A percentile compares a stretch with the other conserved stretches of the same genome.
Evolutionary conservation across 2,888 invertebrate species (phyloP).

Genomic region (Caenorhabditis japonica): DNA sequence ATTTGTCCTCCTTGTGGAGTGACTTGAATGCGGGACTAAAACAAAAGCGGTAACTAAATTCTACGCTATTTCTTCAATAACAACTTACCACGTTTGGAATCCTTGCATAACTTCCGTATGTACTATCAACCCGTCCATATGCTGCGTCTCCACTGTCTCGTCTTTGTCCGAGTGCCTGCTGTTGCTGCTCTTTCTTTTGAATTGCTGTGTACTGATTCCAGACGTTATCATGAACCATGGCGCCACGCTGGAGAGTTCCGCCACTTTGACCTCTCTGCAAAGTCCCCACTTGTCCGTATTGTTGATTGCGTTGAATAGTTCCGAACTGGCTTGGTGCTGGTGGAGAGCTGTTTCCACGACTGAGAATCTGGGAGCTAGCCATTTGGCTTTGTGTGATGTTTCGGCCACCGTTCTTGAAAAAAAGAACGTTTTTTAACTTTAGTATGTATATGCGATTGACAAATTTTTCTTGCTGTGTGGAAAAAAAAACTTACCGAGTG

Average conservation of each 20-base stretch:
- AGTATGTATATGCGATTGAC: no score
- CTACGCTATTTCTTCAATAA: background rate
- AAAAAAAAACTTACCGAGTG: slow-evolving; percentile 47
- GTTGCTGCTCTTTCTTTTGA: slow-evolving; percentile 58
- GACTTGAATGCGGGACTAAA: slow-evolving; percentile 57
- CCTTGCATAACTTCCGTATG: slow-evolving; percentile 64
- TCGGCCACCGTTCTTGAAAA: slow-evolving; percentile 36
- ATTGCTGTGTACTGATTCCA: slow-evolving; percentile 66
- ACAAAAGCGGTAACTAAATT: background rate
- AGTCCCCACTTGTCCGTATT: slow-evolving; percentile 50
- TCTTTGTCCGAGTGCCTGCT: slow-evolving; percentile 38
- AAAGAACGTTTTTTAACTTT: slow-evolving; percentile 1
- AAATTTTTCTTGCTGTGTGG: no score
- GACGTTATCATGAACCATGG: slow-evolving; percentile 40
- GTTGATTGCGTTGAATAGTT: slow-evolving; percentile 49
- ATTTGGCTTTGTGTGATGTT: slow-evolving; percentile 29
- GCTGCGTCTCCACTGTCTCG: slow-evolving; percentile 53
- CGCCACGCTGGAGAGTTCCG: slow-evolving; percentile 51
- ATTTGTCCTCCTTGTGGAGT: slow-evolving; percentile 51
- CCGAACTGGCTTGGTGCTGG: slow-evolving; percentile 54
- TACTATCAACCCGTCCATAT: slow-evolving; percentile 56
- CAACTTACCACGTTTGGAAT: slow-evolving; percentile 50
- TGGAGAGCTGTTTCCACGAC: slow-evolving; percentile 62
- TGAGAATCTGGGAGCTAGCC: slow-evolving; percentile 42
- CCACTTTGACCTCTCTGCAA: slow-evolving; percentile 49